phyloP scores from a whole-genome alignment of 2,113 vertebrate species.

The Aegotheles bennettii region DNA sequence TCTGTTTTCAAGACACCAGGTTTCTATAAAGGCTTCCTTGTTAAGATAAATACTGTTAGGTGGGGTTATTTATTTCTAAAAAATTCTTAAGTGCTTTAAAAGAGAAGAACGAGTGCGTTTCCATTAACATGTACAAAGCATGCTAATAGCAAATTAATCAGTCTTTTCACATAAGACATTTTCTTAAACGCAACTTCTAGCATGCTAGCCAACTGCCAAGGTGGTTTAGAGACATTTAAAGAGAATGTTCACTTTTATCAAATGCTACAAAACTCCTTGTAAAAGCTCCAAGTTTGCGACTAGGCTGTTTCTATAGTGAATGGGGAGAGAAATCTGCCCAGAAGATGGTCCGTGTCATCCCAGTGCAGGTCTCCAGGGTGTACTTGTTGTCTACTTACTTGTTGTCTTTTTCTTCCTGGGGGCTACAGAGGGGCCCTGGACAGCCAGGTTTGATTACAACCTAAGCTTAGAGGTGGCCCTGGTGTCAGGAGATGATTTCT shows the following conservation, averaged over 20 bases:
- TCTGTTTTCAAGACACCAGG: background rate
- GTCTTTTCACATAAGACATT: background rate
- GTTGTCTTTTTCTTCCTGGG: background rate
- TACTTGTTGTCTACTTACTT: background rate
- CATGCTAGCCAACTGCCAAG: background rate
- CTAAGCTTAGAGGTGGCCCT: background rate
- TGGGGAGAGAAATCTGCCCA: background rate
- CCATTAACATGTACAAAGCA: background rate
- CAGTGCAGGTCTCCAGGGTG: background rate
- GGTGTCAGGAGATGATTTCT: background rate
- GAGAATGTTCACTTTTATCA: background rate
- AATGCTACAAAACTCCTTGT: background rate
- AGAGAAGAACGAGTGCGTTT: background rate
- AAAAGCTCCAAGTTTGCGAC: background rate
- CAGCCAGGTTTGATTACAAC: background rate
- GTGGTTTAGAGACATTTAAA: background rate
- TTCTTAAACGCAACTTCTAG: background rate
- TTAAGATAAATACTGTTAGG: background rate
- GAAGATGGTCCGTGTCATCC: background rate
- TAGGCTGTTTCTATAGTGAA: background rate
- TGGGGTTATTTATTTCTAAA: background rate
- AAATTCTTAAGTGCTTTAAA: background rate
- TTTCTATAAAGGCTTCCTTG: background rate
- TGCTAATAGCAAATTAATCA: background rate
- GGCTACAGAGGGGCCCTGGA: background rate